phyloP scores from a whole-genome alignment of 2,113 vertebrate species.

The Salvelinus fontinalis region DNA sequence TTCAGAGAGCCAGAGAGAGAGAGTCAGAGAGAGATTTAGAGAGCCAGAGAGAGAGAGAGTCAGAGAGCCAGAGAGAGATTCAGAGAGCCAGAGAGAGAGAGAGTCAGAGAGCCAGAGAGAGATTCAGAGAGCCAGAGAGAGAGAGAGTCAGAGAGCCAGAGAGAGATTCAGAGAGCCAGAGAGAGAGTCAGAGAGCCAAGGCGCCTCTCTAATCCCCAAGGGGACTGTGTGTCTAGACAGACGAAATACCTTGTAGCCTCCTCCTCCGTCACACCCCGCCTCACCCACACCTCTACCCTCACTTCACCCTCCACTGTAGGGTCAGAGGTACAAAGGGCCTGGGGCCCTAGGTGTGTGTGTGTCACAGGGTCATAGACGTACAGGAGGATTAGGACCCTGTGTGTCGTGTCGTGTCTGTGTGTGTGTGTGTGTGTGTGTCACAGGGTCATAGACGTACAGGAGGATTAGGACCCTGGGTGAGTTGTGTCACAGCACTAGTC shows the following conservation, averaged over 20 bases:
- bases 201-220: slow-evolving; percentile 44
- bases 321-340: background rate
- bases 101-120: too few species aligned
- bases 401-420: slow-evolving; percentile 12
- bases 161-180: too few species aligned
- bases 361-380: background rate
- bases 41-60: too few species aligned
- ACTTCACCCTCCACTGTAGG: slow-evolving; percentile 16
- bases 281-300: background rate
- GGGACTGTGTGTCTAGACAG: slow-evolving; percentile 45
- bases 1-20: too few species aligned
- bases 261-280: background rate
- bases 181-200: slow-evolving; percentile 24
- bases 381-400: slow-evolving; percentile 38
- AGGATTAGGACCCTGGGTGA: slow-evolving; percentile 37
- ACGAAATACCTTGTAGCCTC: slow-evolving; percentile 35
- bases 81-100: too few species aligned
- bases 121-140: too few species aligned
- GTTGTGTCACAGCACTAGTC: slow-evolving; percentile 11
- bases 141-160: too few species aligned
- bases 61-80: too few species aligned
- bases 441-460: background rate
- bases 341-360: too few species aligned
- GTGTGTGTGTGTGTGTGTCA: slow-evolving; percentile 11
- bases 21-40: too few species aligned